These are phyloP conservation scores for Callimorpha dominula DNA, from an alignment of 2,888 invertebrate species.

Conservation along the genomic window DNA sequence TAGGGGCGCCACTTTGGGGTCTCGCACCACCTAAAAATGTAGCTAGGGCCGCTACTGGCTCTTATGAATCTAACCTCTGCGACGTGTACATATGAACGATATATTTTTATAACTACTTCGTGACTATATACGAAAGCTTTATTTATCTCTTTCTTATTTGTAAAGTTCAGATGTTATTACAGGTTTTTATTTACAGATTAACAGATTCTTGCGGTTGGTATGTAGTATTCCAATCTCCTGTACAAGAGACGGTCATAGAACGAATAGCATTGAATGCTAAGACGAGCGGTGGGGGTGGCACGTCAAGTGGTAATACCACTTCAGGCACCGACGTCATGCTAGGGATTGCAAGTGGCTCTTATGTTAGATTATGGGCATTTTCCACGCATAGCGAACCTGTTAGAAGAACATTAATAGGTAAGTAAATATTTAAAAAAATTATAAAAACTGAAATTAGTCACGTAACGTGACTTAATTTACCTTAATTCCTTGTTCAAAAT, in stretches of 20 bases:
- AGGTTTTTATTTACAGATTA: conserved; percentile 83
- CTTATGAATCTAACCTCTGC: too few relatives aligned
- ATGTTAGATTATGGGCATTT: conserved; percentile 82
- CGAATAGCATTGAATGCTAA: conserved; percentile 95
- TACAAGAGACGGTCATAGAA: conserved; percentile 95
- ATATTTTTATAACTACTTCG: neutral
- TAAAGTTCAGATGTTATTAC: neutral
- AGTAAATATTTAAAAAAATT: conserved; percentile 38
- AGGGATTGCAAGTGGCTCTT: conserved; percentile 80
- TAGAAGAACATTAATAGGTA: conserved; percentile 80
- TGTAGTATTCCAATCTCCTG: conserved; percentile 96
- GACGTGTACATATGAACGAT: too few relatives aligned
- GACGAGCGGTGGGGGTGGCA: conserved; percentile 74
- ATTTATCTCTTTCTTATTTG: too few relatives aligned
- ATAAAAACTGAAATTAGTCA: neutral
- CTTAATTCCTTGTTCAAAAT: neutral
- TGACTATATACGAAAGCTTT: neutral
- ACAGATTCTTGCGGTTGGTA: conserved; percentile 99
- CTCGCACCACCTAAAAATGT: too few relatives aligned
- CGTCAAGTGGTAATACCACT: conserved; percentile 70
- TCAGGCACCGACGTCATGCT: conserved; percentile 82
- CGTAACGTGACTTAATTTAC: neutral
- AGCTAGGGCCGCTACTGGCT: too few relatives aligned
- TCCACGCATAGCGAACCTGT: conserved; percentile 84
- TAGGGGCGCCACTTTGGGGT: too few relatives aligned